Evolutionary conservation across 1,140 invertebrate genomes (phyloP).

Genomic region (Steinernema feltiae): DNA sequence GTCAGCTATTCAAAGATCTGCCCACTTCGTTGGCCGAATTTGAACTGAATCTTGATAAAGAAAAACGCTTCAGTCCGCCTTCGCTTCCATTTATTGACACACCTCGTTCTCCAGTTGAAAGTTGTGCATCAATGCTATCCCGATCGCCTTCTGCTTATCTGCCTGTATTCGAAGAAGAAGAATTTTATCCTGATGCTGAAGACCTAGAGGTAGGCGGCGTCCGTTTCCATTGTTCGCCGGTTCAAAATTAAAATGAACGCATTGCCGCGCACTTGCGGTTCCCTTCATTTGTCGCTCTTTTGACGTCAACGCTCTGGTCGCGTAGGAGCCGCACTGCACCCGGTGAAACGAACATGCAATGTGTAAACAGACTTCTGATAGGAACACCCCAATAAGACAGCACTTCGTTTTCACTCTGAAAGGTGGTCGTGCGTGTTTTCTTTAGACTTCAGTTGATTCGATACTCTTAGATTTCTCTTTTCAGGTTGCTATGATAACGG

Average conservation of each 20-base stretch:
- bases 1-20: not conserved
- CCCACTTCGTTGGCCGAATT: constrained; percentile 3
- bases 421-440: too few relatives aligned
- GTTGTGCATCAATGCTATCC: not conserved
- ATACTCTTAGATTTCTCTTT: too few relatives aligned
- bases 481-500: constrained; percentile 1
- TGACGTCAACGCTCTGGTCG: too few relatives aligned
- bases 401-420: not conserved
- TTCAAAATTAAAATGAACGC: too few relatives aligned
- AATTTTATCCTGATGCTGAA: not conserved
- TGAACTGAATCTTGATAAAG: not conserved
- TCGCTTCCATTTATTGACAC: not conserved
- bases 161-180: not conserved
- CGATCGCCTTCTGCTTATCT: not conserved
- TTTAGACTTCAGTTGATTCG: too few relatives aligned
- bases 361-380: too few relatives aligned
- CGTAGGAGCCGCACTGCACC: too few relatives aligned
- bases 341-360: too few relatives aligned
- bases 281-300: not conserved
- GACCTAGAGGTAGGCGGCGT: not conserved
- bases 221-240: not conserved
- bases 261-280: not conserved
- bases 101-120: not conserved
- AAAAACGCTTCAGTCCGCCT: not conserved
- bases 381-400: too few relatives aligned